Conservation (phyloP, 2,888 invertebrate species). For the Ormyrus rosae region DNA sequence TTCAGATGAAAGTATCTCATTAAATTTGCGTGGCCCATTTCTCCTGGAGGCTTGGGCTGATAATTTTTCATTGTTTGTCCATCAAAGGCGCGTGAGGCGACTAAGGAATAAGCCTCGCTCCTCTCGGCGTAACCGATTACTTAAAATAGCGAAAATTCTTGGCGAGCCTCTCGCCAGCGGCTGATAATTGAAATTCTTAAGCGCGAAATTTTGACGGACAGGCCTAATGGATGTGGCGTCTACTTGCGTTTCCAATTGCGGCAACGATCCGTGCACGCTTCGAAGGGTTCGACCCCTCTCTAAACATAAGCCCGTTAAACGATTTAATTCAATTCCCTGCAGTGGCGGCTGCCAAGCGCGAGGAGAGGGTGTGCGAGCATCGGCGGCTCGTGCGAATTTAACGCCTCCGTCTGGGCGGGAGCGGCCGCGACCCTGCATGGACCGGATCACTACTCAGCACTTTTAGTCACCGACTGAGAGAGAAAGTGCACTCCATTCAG, state of each 20-base stretch:
- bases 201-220: conserved; percentile 51
- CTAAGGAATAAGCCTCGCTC: neutral
- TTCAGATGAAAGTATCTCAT: conserved; percentile 25
- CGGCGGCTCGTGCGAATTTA: conserved; percentile 38
- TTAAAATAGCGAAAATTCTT: conserved; percentile 35
- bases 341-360: neutral
- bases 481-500: too few relatives aligned
- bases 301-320: conserved; percentile 73
- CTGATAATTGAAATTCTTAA: conserved; percentile 55
- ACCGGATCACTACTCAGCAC: neutral
- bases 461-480: neutral
- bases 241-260: conserved; percentile 28
- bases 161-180: neutral
- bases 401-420: conserved; percentile 33
- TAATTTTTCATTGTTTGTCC: conserved; percentile 55
- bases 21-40: conserved; percentile 43
- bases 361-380: neutral
- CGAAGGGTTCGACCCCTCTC: conserved; percentile 62
- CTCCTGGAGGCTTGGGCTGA: neutral
- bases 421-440: neutral
- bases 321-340: conserved; percentile 73
- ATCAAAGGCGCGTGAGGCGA: conserved; percentile 42
- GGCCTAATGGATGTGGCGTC: conserved; percentile 41
- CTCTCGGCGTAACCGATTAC: neutral
- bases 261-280: neutral